Base-by-base conservation (phyloP, 2,888 invertebrate genomes). In the Heliconius hortense region DNA sequence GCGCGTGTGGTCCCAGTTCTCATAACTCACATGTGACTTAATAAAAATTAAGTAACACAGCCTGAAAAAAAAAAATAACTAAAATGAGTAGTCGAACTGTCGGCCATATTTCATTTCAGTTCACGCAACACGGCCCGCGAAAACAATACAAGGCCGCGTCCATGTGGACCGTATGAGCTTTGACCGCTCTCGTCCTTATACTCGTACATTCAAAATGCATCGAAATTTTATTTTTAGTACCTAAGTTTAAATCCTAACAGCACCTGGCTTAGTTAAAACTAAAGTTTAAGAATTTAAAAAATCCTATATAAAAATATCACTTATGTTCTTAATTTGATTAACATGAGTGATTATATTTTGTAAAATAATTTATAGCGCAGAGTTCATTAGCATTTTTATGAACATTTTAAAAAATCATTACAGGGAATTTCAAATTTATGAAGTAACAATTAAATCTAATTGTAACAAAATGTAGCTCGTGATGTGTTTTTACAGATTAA, bases 31-130 rank as follows among this genome's bases (percentile, higher is more conserved):
- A 93, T 90, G 90, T 87, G 89, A 91, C 90, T 93, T 92, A 92
- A 94, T 93, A 94, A 94, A 48, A 93, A 93, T 93, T 93, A 93
- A 94, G 92, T 91, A 92, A 93, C 90, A 88, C 89, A 86, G 84
- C 84, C 88, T 88, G 89, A 91, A 91, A 69, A 92, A 91, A 69
- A 91, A 92, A 89, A 89, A 85, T 87, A 92, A 89, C 85, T 87
- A 90, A 90, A 92, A 90, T 90, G 92, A 92, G 92, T 91, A 92
- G 90, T 91, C 88, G 87, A 87, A 86, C 89, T 89, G 91, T 90
- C 91, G 88, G 90, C 89, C 88, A 90, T 94, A 93, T 89, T 89
- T 93, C 92, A 93, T 88, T 90, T 82, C 81, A 87, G 90, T 92
- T 93, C 94, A 94, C 93, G 93, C 94, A 90, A 93, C 89, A 86